A percentile compares a stretch with the other conserved stretches of the same genome.
Conservation (phyloP, 2,113 vertebrate species). For the Rhodinocichla rosea region DNA sequence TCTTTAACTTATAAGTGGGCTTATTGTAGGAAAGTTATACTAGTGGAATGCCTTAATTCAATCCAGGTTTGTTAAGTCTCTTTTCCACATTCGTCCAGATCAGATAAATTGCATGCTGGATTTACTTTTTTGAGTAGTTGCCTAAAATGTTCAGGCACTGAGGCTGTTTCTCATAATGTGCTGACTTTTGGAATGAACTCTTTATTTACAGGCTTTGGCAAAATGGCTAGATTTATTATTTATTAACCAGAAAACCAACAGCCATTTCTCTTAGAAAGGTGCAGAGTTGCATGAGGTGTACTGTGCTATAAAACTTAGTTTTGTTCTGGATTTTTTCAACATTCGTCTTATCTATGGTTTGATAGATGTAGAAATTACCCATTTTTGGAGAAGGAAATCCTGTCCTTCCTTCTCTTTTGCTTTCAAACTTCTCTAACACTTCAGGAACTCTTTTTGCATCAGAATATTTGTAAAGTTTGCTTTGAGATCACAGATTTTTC, state of each 20-base stretch:
- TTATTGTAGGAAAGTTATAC: neutral
- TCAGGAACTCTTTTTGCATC: neutral
- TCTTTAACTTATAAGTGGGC: neutral
- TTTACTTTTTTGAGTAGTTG: constrained; percentile 39
- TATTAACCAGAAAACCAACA: constrained; percentile 61
- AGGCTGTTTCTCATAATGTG: neutral
- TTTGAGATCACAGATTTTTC: neutral
- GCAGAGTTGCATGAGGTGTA: neutral
- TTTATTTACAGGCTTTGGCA: constrained; percentile 51
- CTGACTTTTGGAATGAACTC: constrained; percentile 33
- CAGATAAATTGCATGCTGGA: constrained; percentile 15
- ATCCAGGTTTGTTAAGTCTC: constrained; percentile 19
- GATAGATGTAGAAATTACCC: neutral
- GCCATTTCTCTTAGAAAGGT: neutral
- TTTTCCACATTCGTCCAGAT: constrained; percentile 24
- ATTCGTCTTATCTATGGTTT: neutral
- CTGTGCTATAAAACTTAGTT: neutral
- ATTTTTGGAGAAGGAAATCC: neutral
- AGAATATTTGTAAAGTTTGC: neutral
- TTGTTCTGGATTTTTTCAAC: neutral
- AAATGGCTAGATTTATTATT: constrained; percentile 58
- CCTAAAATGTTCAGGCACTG: neutral
- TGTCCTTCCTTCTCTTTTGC: neutral
- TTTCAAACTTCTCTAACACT: neutral
- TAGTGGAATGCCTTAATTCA: constrained; percentile 44